These are phyloP conservation scores for Adoxophyes honmai DNA, from an alignment of 1,140 invertebrate species.

Conservation along the genomic window DNA sequence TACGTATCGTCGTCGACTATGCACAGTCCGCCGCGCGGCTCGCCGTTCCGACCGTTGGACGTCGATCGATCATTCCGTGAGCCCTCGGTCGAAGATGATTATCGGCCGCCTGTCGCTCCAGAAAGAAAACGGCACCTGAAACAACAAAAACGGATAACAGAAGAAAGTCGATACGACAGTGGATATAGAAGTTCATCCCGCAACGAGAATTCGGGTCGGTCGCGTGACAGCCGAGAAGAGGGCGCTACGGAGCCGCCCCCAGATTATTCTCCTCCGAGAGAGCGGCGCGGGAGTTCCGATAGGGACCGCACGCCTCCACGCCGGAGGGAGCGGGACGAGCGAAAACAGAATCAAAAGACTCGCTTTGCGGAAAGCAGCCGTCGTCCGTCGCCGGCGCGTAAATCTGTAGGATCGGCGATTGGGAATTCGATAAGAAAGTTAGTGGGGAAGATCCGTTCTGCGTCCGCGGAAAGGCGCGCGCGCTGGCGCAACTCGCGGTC, in stretches of 20 bases:
- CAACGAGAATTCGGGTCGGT: slow-evolving; percentile 69
- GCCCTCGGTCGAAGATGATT: slow-evolving; percentile 66
- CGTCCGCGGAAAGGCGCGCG: slow-evolving; percentile 84
- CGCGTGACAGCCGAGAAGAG: slow-evolving; percentile 68
- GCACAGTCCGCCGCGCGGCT: slow-evolving; percentile 72
- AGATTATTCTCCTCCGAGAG: slow-evolving; percentile 83
- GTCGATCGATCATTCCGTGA: slow-evolving; percentile 61
- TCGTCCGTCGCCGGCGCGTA: slow-evolving; percentile 69
- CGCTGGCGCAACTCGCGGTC: slow-evolving; percentile 77
- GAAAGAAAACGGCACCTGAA: slow-evolving; percentile 78
- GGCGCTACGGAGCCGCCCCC: slow-evolving; percentile 80
- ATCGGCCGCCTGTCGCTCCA: slow-evolving; percentile 77
- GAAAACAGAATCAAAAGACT: slow-evolving; percentile 82
- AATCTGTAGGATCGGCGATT: slow-evolving; percentile 78
- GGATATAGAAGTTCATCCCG: slow-evolving; percentile 76
- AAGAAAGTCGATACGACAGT: slow-evolving; percentile 76
- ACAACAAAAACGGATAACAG: slow-evolving; percentile 65
- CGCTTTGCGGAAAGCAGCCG: slow-evolving; percentile 79
- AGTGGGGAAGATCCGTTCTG: slow-evolving; percentile 86
- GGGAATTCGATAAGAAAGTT: slow-evolving; percentile 87
- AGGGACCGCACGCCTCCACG: slow-evolving; percentile 74
- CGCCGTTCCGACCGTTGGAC: slow-evolving; percentile 69
- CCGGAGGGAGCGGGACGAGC: slow-evolving; percentile 64
- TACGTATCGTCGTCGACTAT: slow-evolving; percentile 77
- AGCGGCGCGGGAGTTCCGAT: slow-evolving; percentile 73